These are phyloP conservation scores for Hemithea aestivaria DNA, from an alignment of 2,888 invertebrate genomes.

Conservation along the genomic window DNA sequence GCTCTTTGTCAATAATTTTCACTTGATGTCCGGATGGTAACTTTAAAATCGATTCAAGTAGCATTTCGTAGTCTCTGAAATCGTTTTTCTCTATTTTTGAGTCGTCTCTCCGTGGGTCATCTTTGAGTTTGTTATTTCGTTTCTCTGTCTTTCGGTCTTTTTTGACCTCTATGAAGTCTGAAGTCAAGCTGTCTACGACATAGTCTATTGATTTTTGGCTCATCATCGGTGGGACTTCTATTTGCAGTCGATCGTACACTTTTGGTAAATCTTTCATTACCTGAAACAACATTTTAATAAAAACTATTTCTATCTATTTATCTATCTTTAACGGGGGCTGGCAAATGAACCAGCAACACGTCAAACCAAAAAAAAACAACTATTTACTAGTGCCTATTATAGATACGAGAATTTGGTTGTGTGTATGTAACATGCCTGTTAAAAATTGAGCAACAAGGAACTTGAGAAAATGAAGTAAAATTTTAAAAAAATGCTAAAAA, in stretches of 20 bases:
- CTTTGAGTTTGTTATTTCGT: slow-evolving; percentile 15
- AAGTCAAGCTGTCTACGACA: slow-evolving; percentile 62
- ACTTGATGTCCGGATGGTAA: slow-evolving; percentile 60
- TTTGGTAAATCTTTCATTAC: neutral
- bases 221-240: slow-evolving; percentile 61
- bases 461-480: no score
- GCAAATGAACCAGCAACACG: no score
- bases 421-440: no score
- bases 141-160: no score
- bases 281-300: no score
- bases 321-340: no score
- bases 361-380: no score
- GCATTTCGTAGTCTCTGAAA: slow-evolving; percentile 58
- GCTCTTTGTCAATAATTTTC: slow-evolving; percentile 54
- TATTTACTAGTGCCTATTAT: no score
- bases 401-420: no score
- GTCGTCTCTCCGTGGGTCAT: neutral
- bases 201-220: slow-evolving; percentile 69
- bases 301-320: no score
- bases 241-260: slow-evolving; percentile 24
- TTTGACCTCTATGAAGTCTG: slow-evolving; percentile 31
- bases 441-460: no score
- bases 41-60: slow-evolving; percentile 60
- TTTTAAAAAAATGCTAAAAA: no score
- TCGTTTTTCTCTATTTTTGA: slow-evolving; percentile 14